Conservation (phyloP, 2,113 vertebrate species). For the Micromys minutus region DNA sequence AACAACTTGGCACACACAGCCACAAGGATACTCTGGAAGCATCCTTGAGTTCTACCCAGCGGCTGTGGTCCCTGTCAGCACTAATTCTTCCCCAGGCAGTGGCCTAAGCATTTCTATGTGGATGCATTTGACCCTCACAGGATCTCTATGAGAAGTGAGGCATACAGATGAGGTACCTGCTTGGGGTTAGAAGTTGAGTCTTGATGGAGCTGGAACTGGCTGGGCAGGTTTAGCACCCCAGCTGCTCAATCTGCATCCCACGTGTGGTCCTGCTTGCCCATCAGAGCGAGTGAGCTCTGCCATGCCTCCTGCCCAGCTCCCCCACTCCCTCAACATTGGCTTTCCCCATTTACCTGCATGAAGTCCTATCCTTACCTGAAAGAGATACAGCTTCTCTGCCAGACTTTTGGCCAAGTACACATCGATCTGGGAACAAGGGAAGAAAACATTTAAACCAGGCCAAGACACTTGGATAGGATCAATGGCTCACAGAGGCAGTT, state of each 20-base stretch:
- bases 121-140: neutral
- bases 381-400: conserved; percentile 96
- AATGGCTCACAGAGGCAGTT: neutral
- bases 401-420: conserved; percentile 98
- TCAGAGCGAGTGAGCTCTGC: neutral
- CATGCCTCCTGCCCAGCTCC: fast-evolving
- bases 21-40: neutral
- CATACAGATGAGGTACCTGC: neutral
- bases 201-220: neutral
- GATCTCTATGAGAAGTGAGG: neutral
- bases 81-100: too few species aligned
- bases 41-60: neutral
- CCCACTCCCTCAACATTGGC: neutral
- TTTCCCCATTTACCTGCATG: neutral
- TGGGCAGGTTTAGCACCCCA: neutral
- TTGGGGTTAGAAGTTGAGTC: neutral
- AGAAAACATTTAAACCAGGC: neutral
- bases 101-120: neutral
- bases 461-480: neutral
- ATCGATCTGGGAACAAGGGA: conserved; percentile 89
- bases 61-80: neutral
- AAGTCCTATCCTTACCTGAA: conserved; percentile 90
- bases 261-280: neutral
- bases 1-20: neutral
- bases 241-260: neutral